These are phyloP conservation scores for Nesogale talazaci DNA, from an alignment of 2,113 vertebrate genomes.

Conservation along the genomic window DNA sequence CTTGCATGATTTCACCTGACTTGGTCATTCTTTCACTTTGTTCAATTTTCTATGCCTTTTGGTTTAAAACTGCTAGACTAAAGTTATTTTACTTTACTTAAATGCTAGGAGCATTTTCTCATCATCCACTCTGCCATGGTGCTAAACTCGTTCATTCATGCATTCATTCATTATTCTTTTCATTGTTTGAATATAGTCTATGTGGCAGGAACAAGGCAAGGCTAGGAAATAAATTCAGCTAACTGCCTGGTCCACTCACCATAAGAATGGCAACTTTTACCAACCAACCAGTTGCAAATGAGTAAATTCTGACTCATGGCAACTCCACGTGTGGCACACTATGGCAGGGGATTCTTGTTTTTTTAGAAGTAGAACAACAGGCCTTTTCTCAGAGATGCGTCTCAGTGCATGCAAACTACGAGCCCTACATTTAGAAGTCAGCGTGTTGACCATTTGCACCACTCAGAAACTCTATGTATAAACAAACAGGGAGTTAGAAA, in stretches of 20 bases:
- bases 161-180: background rate
- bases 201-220: background rate
- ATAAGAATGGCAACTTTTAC: background rate
- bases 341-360: background rate
- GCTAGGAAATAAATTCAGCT: background rate
- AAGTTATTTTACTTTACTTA: background rate
- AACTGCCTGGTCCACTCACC: background rate
- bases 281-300: background rate
- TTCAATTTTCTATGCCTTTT: background rate
- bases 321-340: background rate
- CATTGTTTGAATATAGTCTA: background rate
- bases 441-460: background rate
- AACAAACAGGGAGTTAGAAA: background rate
- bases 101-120: background rate
- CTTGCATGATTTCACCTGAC: conserved; percentile 63
- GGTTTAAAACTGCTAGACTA: conserved; percentile 6
- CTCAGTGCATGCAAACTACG: background rate
- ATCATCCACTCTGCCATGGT: background rate
- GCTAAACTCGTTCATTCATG: background rate
- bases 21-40: background rate
- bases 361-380: background rate
- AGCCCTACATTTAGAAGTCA: background rate
- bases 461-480: background rate
- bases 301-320: background rate
- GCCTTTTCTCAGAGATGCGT: background rate